Evolutionary conservation across 1,140 invertebrate species (phyloP).

Genomic region (Penaeus vannamei): DNA sequence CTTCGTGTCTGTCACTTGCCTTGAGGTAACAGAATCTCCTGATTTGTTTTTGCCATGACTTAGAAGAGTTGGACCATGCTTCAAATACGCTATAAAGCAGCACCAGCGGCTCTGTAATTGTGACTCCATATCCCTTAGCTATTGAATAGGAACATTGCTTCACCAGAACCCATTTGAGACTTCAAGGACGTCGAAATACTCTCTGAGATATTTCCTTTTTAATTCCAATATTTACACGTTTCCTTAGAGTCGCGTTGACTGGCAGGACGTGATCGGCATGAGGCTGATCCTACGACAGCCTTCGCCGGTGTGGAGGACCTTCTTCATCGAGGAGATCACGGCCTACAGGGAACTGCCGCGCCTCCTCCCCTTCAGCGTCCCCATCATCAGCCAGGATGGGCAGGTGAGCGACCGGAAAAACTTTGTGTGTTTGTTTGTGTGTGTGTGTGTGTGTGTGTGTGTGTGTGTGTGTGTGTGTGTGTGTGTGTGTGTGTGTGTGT

Average conservation of each 20-base stretch:
- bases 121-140: not conserved
- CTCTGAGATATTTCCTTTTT: not conserved
- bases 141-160: not conserved
- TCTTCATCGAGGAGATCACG: conserved; percentile 74
- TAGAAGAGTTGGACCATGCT: not conserved
- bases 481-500: too few relatives aligned
- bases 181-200: not conserved
- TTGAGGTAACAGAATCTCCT: conserved; percentile 70
- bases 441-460: not conserved
- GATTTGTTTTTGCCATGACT: not conserved
- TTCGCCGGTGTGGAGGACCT: conserved; percentile 75
- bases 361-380: conserved; percentile 63
- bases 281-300: conserved; percentile 75
- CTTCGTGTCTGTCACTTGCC: conserved; percentile 72
- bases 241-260: conserved; percentile 70
- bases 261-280: conserved; percentile 71
- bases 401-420: conserved; percentile 16
- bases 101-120: not conserved
- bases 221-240: not conserved
- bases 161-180: not conserved
- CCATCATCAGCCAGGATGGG: conserved; percentile 56
- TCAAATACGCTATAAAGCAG: not conserved
- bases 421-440: not conserved
- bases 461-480: not conserved
- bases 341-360: conserved; percentile 70